Conservation (phyloP, 1,140 invertebrate species). For the Eurosta solidaginis region DNA sequence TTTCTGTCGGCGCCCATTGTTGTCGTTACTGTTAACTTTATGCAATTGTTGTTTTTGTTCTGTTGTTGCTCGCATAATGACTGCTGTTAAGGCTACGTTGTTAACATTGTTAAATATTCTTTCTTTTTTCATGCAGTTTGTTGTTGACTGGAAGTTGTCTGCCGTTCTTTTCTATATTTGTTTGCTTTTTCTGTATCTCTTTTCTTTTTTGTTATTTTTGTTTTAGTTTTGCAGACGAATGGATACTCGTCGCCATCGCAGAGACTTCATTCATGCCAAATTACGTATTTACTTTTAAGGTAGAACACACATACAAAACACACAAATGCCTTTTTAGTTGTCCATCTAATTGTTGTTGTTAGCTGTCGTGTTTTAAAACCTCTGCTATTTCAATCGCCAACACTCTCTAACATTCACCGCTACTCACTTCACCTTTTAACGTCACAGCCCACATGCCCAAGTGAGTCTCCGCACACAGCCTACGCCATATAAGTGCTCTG, state of each 20-base stretch:
- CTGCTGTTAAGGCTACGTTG: neutral
- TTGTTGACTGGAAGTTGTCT: too few species aligned
- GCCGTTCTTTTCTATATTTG: too few species aligned
- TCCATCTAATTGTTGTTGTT: neutral
- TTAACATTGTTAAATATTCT: neutral
- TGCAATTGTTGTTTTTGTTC: neutral
- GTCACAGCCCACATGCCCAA: too few species aligned
- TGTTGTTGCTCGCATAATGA: neutral
- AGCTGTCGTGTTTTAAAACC: neutral
- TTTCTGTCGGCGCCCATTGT: too few species aligned
- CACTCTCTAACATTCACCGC: neutral
- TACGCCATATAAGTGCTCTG: neutral
- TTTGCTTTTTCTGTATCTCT: neutral
- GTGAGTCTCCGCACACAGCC: too few species aligned
- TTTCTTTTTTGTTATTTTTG: neutral
- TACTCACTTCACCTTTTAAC: neutral
- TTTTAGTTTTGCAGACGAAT: neutral
- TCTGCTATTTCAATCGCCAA: constrained; percentile 1
- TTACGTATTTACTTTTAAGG: neutral
- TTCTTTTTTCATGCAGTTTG: neutral
- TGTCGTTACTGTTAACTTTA: constrained; percentile 5
- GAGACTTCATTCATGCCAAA: neutral
- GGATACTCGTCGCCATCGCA: neutral
- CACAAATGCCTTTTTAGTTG: neutral
- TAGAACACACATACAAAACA: neutral